Percentiles rank a stretch among this genome's conserved stretches.
These are phyloP conservation scores for Sthenelais limicola DNA, from an alignment of 2,888 invertebrate species.

Conservation along the genomic window DNA sequence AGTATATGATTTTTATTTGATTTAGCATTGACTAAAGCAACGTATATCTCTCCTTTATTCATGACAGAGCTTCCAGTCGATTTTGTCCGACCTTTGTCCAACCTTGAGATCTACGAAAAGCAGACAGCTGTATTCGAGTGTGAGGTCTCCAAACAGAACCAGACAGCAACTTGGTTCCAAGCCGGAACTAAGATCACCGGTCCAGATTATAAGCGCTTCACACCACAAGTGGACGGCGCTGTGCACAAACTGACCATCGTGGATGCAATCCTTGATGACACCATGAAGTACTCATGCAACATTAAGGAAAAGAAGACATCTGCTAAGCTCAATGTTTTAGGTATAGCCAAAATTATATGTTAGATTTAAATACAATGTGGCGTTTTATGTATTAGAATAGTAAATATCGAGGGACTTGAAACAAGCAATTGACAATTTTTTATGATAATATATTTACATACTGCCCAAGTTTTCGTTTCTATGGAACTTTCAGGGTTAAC, in stretches of 20 bases:
- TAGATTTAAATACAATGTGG: too few relatives aligned
- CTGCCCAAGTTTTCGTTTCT: too few relatives aligned
- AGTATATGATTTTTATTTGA: too few relatives aligned
- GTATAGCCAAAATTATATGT: too few relatives aligned
- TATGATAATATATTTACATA: too few relatives aligned
- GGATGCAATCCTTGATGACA: constrained; percentile 49
- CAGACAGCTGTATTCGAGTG: constrained; percentile 61
- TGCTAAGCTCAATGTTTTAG: constrained; percentile 64
- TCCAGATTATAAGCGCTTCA: constrained; percentile 40
- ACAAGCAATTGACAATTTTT: too few relatives aligned
- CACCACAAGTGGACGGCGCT: constrained; percentile 53
- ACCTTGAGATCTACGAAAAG: constrained; percentile 39
- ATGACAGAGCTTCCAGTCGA: constrained; percentile 51
- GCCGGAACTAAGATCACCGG: constrained; percentile 10
- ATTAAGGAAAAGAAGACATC: constrained; percentile 64
- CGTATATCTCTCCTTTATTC: neutral
- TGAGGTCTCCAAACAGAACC: constrained; percentile 58
- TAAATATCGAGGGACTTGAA: too few relatives aligned
- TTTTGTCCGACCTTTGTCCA: constrained; percentile 59
- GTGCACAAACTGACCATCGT: constrained; percentile 62
- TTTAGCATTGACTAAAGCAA: neutral
- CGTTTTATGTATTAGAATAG: too few relatives aligned
- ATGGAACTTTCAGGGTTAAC: too few relatives aligned
- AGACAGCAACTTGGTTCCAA: constrained; percentile 67
- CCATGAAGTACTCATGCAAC: constrained; percentile 50